Evolutionary conservation across 2,797 vertebrate genomes (phyloP).

Genomic region (Microcaecilia unicolor): DNA sequence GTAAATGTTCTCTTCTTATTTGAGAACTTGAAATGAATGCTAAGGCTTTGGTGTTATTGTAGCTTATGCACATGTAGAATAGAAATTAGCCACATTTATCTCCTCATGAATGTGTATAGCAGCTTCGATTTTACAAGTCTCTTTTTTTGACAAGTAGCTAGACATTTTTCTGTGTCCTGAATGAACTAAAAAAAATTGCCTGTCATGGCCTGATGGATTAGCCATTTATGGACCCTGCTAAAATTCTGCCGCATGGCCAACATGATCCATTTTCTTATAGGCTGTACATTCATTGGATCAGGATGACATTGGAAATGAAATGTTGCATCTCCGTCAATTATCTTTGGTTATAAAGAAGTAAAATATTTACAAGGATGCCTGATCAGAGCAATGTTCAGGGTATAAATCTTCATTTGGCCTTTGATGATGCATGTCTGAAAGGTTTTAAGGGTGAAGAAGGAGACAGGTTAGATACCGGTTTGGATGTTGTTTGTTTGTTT

Average conservation of each 20-base stretch:
- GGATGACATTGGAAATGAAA: not conserved
- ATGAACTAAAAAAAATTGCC: constrained; percentile 1
- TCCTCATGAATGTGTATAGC: not conserved
- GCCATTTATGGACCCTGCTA: not conserved
- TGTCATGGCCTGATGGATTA: not conserved
- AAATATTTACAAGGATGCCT: not conserved
- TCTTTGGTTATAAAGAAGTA: too few species aligned
- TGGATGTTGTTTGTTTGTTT: too few species aligned
- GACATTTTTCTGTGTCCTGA: constrained; percentile 11
- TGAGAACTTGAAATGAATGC: too few species aligned
- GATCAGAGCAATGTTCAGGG: not conserved
- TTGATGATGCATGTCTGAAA: too few species aligned
- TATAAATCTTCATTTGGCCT: not conserved
- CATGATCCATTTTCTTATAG: not conserved
- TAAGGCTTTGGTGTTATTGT: too few species aligned
- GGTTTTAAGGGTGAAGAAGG: too few species aligned
- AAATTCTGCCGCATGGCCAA: constrained; percentile 1
- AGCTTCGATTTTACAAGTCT: constrained; percentile 2
- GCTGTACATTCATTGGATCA: not conserved
- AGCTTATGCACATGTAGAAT: too few species aligned
- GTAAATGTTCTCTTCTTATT: too few species aligned
- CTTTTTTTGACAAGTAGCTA: constrained; percentile 12
- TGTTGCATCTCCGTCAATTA: not conserved
- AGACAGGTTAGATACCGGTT: too few species aligned
- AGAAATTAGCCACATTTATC: not conserved